Evolutionary conservation across 2,888 invertebrate species (phyloP).

Genomic region (Agrochola macilenta): DNA sequence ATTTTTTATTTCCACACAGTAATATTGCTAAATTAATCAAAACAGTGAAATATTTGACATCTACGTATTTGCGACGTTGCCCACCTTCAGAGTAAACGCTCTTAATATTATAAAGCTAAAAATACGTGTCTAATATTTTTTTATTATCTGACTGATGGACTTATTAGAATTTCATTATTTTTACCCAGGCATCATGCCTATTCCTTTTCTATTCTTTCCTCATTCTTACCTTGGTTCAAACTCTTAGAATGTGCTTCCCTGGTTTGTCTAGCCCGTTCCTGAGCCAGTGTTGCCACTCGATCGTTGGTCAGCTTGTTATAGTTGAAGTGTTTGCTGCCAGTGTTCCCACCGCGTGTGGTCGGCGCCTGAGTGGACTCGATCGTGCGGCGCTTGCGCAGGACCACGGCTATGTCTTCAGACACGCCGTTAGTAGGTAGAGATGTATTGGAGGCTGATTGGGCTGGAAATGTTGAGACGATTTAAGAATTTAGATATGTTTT

Average conservation of each 20-base stretch:
- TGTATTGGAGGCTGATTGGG: slow-evolving; percentile 53
- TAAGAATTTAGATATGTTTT: background rate
- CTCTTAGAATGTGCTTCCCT: slow-evolving; percentile 82
- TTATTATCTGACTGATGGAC: too few relatives aligned
- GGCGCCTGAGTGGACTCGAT: slow-evolving; percentile 86
- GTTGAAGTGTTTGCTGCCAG: slow-evolving; percentile 93
- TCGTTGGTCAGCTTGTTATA: slow-evolving; percentile 96
- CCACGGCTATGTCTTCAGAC: slow-evolving; percentile 77
- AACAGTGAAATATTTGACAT: too few relatives aligned
- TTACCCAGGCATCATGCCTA: too few relatives aligned
- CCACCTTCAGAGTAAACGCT: too few relatives aligned
- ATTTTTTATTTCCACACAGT: too few relatives aligned
- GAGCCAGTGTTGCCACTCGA: slow-evolving; percentile 70
- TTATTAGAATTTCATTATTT: too few relatives aligned
- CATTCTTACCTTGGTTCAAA: slow-evolving; percentile 79
- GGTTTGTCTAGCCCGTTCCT: slow-evolving; percentile 73
- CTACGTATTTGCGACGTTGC: too few relatives aligned
- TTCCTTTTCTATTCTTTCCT: background rate
- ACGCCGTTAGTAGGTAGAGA: slow-evolving; percentile 70
- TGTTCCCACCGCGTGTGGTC: slow-evolving; percentile 81
- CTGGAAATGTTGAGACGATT: slow-evolving; percentile 43
- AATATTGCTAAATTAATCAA: too few relatives aligned
- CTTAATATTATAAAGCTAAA: too few relatives aligned
- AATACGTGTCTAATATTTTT: too few relatives aligned
- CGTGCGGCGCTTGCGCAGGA: slow-evolving; percentile 83